Base-by-base conservation (phyloP, 2,888 invertebrate genomes). In the Germaria angustata region DNA sequence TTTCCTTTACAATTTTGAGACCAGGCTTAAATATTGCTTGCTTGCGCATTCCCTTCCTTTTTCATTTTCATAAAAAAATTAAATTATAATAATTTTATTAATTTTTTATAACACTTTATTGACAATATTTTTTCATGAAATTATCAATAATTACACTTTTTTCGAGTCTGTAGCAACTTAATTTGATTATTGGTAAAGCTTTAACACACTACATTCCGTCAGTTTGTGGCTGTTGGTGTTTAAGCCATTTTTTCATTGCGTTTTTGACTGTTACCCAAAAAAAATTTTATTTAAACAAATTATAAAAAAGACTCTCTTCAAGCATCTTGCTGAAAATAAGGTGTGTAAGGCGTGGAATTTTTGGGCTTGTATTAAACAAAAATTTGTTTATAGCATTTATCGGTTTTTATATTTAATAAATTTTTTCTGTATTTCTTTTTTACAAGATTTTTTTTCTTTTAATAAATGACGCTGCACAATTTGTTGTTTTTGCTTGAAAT, bases 261-360 rank as follows among this genome's bases (percentile, higher is more conserved):
- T 53, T 73, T 49, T 63, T 32, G 53, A 36, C 36, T 53, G 44
- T 72, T 59, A 68, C 39, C 5, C 51, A 72, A 57, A 65, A 57
- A 44, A 28, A 28, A n/a, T n/a, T n/a, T n/a, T n/a, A n/a, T n/a
- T n/a, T 22, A 11, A 51, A 46, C 11, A 20, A 75, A 20, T 36
- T n/a, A 44, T 1, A 39, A 66, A 20, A 49, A 76, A 61, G 44
- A 77, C 57, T 68, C 65, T 72, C 71, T 51, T 57, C 17, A 79
- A 75, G 69, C 78, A 78, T 78, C 78, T 82, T 55, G 61, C 32
- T 46, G 65, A 75, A 81, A 79, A 36, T 61, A 82, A 82, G 82
- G 82, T 82, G 82, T 82, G 81, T 82, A 73, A 82, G 69, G 78
- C 78, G 73, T 75, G 82, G 82, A 82, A 82, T 82, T 82, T 82